These are phyloP conservation scores for Himantopus leucocephalus DNA, from an alignment of 2,113 vertebrate species.

Conservation along the genomic window DNA sequence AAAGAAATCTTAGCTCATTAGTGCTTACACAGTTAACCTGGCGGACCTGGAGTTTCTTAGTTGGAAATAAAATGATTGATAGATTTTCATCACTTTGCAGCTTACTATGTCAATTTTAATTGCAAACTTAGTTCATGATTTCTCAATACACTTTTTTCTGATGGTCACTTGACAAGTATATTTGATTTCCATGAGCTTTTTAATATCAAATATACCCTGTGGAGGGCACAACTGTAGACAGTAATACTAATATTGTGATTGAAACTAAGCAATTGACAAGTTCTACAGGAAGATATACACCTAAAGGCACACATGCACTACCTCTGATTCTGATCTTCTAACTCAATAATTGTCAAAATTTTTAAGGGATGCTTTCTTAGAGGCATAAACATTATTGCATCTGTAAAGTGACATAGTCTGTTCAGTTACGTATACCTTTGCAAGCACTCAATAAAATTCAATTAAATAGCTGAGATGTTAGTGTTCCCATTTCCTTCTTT, in stretches of 20 bases:
- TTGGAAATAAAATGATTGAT: background rate
- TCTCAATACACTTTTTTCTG: background rate
- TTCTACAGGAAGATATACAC: background rate
- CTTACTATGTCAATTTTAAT: background rate
- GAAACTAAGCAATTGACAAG: background rate
- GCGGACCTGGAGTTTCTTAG: background rate
- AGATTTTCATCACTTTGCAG: background rate
- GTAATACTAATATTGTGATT: background rate
- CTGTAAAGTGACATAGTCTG: background rate
- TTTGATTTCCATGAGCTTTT: background rate
- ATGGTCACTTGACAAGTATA: constrained; percentile 6
- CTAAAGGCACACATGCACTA: background rate
- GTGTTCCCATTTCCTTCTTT: background rate
- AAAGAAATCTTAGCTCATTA: background rate
- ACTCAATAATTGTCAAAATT: background rate
- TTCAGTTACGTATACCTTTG: background rate
- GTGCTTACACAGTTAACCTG: background rate
- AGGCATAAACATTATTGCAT: background rate
- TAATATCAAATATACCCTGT: background rate
- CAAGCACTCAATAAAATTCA: background rate
- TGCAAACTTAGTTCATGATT: background rate
- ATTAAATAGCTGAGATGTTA: background rate
- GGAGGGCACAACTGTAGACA: background rate
- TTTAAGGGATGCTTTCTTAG: background rate
- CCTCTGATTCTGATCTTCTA: background rate